Conservation (phyloP, 2,113 vertebrate genomes). For the Rhynchopsitta pachyrhyncha region DNA sequence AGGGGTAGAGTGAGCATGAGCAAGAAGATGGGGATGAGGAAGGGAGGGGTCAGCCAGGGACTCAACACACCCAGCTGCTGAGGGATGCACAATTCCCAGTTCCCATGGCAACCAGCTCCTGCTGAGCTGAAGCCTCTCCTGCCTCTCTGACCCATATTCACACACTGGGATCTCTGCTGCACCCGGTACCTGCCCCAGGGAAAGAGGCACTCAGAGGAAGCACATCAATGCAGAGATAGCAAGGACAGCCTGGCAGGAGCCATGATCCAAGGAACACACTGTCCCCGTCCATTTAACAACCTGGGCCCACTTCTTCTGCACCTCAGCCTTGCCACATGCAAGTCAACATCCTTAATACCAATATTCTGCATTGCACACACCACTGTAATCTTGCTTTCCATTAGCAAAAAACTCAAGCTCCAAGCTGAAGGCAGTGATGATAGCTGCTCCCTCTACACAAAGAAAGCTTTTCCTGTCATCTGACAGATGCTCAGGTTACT, state of each 20-base stretch:
- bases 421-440: not conserved
- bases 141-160: constrained; percentile 46
- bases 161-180: not conserved
- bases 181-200: not conserved
- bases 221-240: accelerated
- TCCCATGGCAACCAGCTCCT: constrained; percentile 44
- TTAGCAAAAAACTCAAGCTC: not conserved
- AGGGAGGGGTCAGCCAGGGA: not conserved
- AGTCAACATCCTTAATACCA: not conserved
- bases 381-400: not conserved
- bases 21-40: not conserved
- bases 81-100: constrained; percentile 18
- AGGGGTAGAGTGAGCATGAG: not conserved
- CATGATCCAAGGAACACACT: not conserved
- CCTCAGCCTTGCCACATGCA: not conserved
- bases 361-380: not conserved
- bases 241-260: not conserved
- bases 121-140: not conserved
- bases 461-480: not conserved
- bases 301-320: not conserved
- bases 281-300: not conserved
- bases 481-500: not conserved
- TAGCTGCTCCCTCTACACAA: not conserved
- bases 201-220: not conserved
- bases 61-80: not conserved